A percentile compares a stretch with the other conserved stretches of the same genome.
Evolutionary conservation across 53 echinoderm and acorn worm genomes (phyloP).

Genomic region (Glandiceps talaboti): DNA sequence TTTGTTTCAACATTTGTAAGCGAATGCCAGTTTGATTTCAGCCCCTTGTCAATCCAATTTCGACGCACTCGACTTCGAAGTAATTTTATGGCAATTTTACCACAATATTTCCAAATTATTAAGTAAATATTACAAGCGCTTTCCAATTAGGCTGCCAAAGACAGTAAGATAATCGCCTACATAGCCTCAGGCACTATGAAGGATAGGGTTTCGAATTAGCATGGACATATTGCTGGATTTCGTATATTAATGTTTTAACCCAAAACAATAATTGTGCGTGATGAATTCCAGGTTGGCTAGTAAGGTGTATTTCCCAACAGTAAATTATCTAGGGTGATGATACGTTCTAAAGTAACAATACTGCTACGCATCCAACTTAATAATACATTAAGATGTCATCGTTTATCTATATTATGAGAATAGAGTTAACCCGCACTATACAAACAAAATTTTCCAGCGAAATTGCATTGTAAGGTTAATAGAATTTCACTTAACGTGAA

Average conservation of each 20-base stretch:
- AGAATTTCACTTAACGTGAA: neutral
- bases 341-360: neutral
- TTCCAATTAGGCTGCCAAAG: neutral
- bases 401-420: neutral
- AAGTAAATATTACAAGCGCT: neutral
- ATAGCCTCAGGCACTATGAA: neutral
- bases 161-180: neutral
- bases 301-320: neutral
- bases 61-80: neutral
- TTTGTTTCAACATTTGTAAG: neutral
- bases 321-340: neutral
- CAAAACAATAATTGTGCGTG: neutral
- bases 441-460: neutral
- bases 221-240: neutral
- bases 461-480: neutral
- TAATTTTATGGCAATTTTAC: neutral
- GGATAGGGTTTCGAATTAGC: neutral
- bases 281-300: neutral
- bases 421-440: neutral
- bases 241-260: neutral
- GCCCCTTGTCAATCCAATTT: neutral
- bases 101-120: neutral
- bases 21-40: too few relatives aligned
- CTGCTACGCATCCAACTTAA: neutral
- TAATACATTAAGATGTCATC: neutral